These are phyloP conservation scores for Callipepla californica DNA, from an alignment of 2,113 vertebrate genomes.

Conservation along the genomic window DNA sequence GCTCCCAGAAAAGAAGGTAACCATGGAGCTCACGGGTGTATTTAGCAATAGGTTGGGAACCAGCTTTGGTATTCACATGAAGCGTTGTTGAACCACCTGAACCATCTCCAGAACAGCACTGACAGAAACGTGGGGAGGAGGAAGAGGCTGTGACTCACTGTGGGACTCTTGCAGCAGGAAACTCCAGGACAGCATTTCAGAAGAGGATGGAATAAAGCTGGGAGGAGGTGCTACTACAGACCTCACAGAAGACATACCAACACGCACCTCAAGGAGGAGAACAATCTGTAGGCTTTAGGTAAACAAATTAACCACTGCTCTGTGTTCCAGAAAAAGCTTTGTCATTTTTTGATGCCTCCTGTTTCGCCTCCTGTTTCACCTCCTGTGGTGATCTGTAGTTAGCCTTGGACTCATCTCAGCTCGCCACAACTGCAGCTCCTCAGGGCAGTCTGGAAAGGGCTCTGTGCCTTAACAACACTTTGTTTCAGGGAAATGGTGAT, in stretches of 20 bases:
- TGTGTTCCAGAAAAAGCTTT: not conserved
- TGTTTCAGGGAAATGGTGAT: not conserved
- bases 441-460: not conserved
- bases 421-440: not conserved
- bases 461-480: not conserved
- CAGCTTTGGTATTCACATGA: not conserved
- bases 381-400: not conserved
- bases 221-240: not conserved
- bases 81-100: not conserved
- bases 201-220: not conserved
- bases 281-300: not conserved
- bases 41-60: not conserved
- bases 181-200: not conserved
- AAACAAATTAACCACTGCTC: not conserved
- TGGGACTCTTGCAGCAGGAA: not conserved
- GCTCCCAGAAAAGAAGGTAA: slow-evolving; percentile 6
- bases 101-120: not conserved
- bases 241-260: not conserved
- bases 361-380: not conserved
- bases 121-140: not conserved
- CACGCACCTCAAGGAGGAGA: not conserved
- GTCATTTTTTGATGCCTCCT: not conserved
- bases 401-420: not conserved
- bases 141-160: not conserved
- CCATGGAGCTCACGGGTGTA: not conserved